These are phyloP conservation scores for Radopholus similis DNA, from an alignment of 1,140 invertebrate species.

Conservation along the genomic window DNA sequence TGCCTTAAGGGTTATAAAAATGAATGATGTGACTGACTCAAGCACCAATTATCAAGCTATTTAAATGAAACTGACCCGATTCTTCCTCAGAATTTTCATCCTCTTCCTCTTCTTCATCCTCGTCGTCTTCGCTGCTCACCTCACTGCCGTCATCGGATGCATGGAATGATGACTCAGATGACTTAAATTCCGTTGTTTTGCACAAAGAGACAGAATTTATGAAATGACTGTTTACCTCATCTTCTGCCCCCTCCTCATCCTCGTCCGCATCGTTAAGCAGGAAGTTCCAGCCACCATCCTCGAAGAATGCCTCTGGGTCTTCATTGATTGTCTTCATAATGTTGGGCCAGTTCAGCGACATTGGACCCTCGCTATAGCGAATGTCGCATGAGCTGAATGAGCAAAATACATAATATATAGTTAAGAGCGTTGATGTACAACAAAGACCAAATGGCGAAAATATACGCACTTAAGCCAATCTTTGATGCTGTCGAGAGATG, in stretches of 20 bases:
- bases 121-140: slow-evolving; percentile 38
- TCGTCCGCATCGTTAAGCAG: slow-evolving; percentile 81
- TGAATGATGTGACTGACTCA: not conserved
- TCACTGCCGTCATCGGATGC: slow-evolving; percentile 27
- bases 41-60: slow-evolving; percentile 38
- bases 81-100: slow-evolving; percentile 61
- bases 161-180: slow-evolving; percentile 14
- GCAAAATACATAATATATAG: slow-evolving; percentile 25
- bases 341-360: slow-evolving; percentile 97
- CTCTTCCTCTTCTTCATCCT: slow-evolving; percentile 58
- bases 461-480: slow-evolving; percentile 93
- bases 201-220: no score
- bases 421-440: not conserved
- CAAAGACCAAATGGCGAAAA: slow-evolving; percentile 5
- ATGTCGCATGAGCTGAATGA: slow-evolving; percentile 79
- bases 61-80: slow-evolving; percentile 60
- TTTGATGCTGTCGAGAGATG: slow-evolving; percentile 95
- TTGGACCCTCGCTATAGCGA: slow-evolving; percentile 93
- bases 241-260: not conserved
- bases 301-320: slow-evolving; percentile 97
- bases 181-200: no score
- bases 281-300: slow-evolving; percentile 96
- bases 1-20: slow-evolving; percentile 36
- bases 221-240: no score
- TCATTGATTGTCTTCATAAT: slow-evolving; percentile 99